phyloP scores from a whole-genome alignment of 2,113 vertebrate species.

The Percopsis transmontana region DNA sequence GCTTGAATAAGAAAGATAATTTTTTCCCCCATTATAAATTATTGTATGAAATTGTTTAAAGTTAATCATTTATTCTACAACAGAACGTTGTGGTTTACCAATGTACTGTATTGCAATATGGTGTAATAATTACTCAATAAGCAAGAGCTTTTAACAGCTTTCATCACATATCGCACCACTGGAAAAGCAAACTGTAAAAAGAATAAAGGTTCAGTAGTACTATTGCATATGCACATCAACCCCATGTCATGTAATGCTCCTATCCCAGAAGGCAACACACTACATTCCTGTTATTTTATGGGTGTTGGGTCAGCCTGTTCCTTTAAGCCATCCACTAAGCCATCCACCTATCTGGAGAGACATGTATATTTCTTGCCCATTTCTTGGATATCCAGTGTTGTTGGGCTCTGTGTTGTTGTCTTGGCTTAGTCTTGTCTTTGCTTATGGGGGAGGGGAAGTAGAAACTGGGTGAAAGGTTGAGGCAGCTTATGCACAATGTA shows the following conservation, averaged over 20 bases:
- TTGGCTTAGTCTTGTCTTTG: background rate
- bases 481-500: constrained; percentile 25
- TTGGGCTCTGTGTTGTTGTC: background rate
- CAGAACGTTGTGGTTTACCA: background rate
- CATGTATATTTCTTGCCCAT: background rate
- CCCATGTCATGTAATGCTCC: background rate
- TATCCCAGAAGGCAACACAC: no score
- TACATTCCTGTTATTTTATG: no score
- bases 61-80: constrained; percentile 11
- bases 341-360: no score
- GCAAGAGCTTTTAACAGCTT: background rate
- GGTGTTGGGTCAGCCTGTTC: no score
- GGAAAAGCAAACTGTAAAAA: background rate
- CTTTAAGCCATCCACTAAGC: no score
- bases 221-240: background rate
- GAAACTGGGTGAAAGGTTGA: constrained; percentile 70
- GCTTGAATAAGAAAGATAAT: background rate
- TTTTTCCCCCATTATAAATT: background rate
- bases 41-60: background rate
- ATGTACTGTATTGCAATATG: background rate
- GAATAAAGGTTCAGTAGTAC: no score
- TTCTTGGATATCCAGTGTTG: background rate
- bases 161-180: background rate
- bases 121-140: constrained; percentile 8
- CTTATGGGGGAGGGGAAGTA: background rate